phyloP scores from a whole-genome alignment of 2,113 vertebrate genomes.

The Crotalus helleri region DNA sequence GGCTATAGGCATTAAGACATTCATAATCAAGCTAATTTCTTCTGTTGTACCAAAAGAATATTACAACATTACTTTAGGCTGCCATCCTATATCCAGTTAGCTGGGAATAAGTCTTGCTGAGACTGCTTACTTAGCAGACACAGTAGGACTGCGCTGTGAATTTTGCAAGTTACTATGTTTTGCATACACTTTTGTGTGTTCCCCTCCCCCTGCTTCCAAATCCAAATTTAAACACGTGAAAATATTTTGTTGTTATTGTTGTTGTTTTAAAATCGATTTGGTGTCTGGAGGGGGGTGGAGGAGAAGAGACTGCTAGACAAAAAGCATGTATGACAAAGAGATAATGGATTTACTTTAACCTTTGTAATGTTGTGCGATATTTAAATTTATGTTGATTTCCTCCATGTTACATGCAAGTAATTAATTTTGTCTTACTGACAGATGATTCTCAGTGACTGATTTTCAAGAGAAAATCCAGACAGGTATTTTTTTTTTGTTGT shows the following conservation, averaged over 20 bases:
- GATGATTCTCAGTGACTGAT: constrained; percentile 72
- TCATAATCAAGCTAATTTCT: constrained; percentile 33
- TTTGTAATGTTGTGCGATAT: constrained; percentile 59
- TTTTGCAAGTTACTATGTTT: constrained; percentile 67
- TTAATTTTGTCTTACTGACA: constrained; percentile 75
- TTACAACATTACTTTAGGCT: constrained; percentile 1
- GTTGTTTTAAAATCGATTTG: constrained; percentile 10
- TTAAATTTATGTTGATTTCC: constrained; percentile 58
- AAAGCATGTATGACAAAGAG: constrained; percentile 43
- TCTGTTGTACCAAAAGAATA: constrained; percentile 6
- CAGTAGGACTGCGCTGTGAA: constrained; percentile 37
- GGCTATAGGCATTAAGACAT: not conserved
- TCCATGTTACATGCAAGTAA: constrained; percentile 62
- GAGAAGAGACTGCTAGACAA: constrained; percentile 36
- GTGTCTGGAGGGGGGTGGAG: constrained; percentile 11
- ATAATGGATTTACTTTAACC: constrained; percentile 44
- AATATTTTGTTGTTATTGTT: not conserved
- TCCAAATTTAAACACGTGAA: constrained; percentile 22
- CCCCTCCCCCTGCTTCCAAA: not conserved
- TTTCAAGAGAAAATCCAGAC: constrained; percentile 67
- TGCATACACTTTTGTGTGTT: not conserved
- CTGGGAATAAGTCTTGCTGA: not conserved
- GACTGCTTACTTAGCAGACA: not conserved
- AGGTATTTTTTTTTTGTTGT: constrained; percentile 60
- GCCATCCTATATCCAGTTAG: not conserved